Percentiles rank a stretch among this genome's conserved stretches.
These are phyloP conservation scores for Heterohyrax brucei DNA, from an alignment of 2,797 vertebrate genomes.

Conservation along the genomic window DNA sequence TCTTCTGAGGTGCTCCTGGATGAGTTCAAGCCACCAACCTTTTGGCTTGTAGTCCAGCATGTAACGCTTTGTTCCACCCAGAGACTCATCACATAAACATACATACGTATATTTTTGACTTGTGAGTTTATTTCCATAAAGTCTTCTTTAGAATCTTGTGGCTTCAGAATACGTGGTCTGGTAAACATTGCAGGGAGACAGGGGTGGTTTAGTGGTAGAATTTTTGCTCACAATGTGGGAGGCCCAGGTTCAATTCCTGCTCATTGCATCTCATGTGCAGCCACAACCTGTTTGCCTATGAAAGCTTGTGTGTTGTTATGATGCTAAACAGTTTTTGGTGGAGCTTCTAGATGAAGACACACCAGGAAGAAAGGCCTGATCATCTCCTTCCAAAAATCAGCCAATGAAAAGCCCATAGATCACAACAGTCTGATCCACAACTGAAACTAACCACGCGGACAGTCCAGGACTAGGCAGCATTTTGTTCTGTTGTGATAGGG, in stretches of 20 bases:
- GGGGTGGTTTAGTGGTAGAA: neutral
- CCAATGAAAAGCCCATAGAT: too few species aligned
- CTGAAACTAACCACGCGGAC: too few species aligned
- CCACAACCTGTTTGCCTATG: neutral
- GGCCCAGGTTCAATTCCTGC: neutral
- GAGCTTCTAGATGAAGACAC: too few species aligned
- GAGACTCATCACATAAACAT: neutral
- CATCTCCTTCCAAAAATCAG: neutral
- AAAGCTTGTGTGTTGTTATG: neutral
- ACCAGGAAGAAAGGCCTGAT: neutral
- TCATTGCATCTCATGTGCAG: neutral
- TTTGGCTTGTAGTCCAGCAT: neutral
- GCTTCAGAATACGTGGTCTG: conserved; percentile 30
- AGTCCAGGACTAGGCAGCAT: neutral
- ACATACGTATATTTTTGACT: neutral
- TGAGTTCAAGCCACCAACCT: neutral
- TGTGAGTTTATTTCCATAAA: conserved; percentile 70
- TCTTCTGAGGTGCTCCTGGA: neutral
- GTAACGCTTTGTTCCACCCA: too few species aligned
- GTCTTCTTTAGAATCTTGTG: conserved; percentile 62
- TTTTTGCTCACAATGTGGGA: neutral
- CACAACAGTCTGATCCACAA: too few species aligned
- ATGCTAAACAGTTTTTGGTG: neutral
- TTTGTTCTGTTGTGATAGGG: neutral
- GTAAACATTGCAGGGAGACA: neutral